These are phyloP conservation scores for Epizoanthus stellaris DNA, from an alignment of 92 coral and sea anemone species.

Conservation along the genomic window DNA sequence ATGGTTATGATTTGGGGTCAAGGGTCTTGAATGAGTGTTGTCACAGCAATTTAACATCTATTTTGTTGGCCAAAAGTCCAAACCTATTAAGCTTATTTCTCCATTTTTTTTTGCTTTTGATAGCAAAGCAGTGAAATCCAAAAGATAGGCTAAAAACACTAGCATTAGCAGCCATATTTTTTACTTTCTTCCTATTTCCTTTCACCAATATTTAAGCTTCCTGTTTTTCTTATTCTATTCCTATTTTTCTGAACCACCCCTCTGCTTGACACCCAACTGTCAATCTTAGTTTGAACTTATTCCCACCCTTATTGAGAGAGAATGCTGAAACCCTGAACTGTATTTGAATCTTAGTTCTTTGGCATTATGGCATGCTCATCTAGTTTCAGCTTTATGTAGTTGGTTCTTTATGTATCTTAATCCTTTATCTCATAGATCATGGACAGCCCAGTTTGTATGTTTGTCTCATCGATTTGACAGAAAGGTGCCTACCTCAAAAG, in stretches of 20 bases:
- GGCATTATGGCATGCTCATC: too few relatives aligned
- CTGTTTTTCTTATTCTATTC: slow-evolving; percentile 8
- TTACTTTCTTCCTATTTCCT: slow-evolving; percentile 19
- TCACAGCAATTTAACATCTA: slow-evolving; percentile 11
- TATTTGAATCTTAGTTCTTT: too few relatives aligned
- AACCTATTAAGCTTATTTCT: slow-evolving; percentile 12
- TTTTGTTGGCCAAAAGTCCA: slow-evolving; percentile 21
- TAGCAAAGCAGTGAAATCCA: slow-evolving; percentile 26
- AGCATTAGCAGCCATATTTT: slow-evolving; percentile 20
- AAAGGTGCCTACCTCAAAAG: slow-evolving; percentile 28
- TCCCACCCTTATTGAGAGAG: too few relatives aligned
- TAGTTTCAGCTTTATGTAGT: too few relatives aligned
- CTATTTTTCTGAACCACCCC: too few relatives aligned
- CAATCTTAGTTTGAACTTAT: too few relatives aligned
- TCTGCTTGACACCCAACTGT: too few relatives aligned
- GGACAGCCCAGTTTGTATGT: slow-evolving; percentile 39
- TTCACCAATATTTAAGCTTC: slow-evolving; percentile 8
- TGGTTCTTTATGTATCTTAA: too few relatives aligned
- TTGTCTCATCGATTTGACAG: slow-evolving; percentile 21
- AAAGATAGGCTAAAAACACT: slow-evolving; percentile 24
- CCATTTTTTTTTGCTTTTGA: slow-evolving; percentile 23
- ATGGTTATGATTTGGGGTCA: slow-evolving; percentile 7
- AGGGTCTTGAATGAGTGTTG: slow-evolving; percentile 21
- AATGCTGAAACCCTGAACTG: too few relatives aligned
- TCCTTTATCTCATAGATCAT: slow-evolving; percentile 5